A percentile compares a stretch with the other conserved stretches of the same genome.
These are phyloP conservation scores for Forbesichthys agassizii DNA, from an alignment of 2,113 vertebrate genomes.

Conservation along the genomic window DNA sequence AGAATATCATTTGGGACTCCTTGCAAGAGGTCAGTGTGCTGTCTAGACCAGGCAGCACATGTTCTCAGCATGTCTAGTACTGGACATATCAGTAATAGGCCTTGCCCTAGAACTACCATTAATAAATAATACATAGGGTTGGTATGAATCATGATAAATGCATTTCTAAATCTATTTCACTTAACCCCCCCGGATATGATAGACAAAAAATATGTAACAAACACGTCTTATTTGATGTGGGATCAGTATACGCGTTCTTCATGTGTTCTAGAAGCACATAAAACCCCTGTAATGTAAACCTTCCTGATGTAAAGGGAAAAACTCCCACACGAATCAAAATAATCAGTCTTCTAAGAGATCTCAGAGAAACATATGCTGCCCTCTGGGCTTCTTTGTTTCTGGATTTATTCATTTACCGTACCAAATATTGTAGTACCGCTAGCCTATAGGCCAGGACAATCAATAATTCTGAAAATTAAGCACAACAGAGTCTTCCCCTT, in stretches of 20 bases:
- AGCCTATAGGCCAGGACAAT: neutral
- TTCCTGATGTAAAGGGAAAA: constrained; percentile 22
- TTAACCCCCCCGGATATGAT: neutral
- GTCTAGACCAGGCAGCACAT: constrained; percentile 6
- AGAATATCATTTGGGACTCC: constrained; percentile 27
- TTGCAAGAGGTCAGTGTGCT: constrained; percentile 13
- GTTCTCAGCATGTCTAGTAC: neutral
- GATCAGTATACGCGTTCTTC: constrained; percentile 24
- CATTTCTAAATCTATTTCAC: neutral
- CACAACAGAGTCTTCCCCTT: neutral
- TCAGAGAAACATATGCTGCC: neutral
- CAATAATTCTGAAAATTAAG: neutral
- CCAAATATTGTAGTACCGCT: too few relatives aligned
- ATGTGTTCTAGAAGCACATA: constrained; percentile 6
- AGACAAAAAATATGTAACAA: neutral
- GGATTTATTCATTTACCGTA: neutral
- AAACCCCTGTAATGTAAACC: constrained; percentile 18
- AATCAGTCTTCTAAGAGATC: neutral
- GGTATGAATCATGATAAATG: neutral
- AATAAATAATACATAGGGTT: neutral
- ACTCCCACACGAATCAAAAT: constrained; percentile 23
- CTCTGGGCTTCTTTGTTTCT: too few relatives aligned
- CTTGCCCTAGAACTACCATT: neutral
- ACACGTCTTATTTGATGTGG: neutral
- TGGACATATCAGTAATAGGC: neutral